These are phyloP conservation scores for Capromys pilorides DNA, from an alignment of 2,797 vertebrate genomes.

Conservation along the genomic window DNA sequence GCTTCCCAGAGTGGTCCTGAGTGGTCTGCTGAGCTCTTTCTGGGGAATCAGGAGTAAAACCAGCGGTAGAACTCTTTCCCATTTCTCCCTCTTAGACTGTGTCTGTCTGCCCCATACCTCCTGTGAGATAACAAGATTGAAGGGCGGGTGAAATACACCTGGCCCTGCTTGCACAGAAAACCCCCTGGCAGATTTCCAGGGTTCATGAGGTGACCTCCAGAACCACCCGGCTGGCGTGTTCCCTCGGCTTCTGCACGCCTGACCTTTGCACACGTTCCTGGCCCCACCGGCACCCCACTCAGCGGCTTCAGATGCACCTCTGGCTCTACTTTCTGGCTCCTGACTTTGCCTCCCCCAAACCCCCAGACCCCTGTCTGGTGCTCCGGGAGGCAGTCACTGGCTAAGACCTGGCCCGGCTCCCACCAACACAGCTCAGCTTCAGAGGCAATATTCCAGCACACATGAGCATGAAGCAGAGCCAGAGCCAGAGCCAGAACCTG, in stretches of 20 bases:
- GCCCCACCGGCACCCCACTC: background rate
- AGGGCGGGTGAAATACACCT: background rate
- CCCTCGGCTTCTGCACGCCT: background rate
- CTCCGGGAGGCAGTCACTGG: background rate
- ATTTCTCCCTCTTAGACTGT: background rate
- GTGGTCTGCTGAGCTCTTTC: background rate
- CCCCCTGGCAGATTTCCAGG: background rate
- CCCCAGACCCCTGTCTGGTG: conserved; percentile 18
- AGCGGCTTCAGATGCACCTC: background rate
- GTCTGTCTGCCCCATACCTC: background rate
- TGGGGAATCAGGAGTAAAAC: background rate
- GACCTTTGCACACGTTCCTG: background rate
- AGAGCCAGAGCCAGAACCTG: background rate
- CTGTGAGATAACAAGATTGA: background rate
- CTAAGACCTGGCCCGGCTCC: conserved; percentile 18
- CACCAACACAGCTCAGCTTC: background rate
- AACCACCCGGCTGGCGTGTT: background rate
- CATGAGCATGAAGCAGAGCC: background rate
- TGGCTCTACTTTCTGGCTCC: background rate
- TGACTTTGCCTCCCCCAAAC: background rate
- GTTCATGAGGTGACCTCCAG: background rate
- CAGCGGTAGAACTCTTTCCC: background rate
- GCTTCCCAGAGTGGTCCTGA: accelerated
- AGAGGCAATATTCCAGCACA: background rate
- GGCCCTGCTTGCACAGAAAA: background rate